Evolutionary conservation across 2,797 vertebrate species (phyloP).

Genomic region (Anguilla marmorata): DNA sequence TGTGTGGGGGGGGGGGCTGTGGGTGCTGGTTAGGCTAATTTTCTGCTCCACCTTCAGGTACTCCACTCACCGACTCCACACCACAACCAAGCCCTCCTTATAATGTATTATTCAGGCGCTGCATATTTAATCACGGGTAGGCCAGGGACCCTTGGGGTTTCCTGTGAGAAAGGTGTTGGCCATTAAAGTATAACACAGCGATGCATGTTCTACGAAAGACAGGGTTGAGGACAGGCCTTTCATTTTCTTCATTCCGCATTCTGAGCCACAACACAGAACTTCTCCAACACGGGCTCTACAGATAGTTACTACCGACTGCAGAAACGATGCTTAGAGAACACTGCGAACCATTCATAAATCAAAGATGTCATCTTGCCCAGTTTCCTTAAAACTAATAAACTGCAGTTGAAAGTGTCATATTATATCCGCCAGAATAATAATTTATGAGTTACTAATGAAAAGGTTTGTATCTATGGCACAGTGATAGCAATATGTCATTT

Average conservation of each 20-base stretch:
- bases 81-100: neutral
- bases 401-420: neutral
- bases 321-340: neutral
- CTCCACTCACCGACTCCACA: neutral
- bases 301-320: neutral
- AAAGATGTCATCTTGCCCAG: neutral
- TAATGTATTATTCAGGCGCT: conserved; percentile 10
- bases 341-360: neutral
- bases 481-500: neutral
- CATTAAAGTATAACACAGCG: conserved; percentile 9
- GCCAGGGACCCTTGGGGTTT: neutral
- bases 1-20: neutral
- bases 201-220: neutral
- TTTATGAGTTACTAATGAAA: conserved; percentile 4
- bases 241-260: neutral
- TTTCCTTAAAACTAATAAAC: neutral
- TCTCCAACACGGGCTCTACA: neutral
- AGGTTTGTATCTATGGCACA: neutral
- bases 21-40: neutral
- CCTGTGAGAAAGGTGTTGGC: conserved; percentile 1
- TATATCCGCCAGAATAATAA: neutral
- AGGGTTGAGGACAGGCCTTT: neutral
- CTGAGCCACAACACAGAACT: neutral
- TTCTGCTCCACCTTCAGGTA: neutral
- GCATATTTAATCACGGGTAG: conserved; percentile 16